Percentiles rank a stretch among this genome's conserved stretches.
Evolutionary conservation across 2,113 vertebrate species (phyloP).

Genomic region (Cyanistes caeruleus): DNA sequence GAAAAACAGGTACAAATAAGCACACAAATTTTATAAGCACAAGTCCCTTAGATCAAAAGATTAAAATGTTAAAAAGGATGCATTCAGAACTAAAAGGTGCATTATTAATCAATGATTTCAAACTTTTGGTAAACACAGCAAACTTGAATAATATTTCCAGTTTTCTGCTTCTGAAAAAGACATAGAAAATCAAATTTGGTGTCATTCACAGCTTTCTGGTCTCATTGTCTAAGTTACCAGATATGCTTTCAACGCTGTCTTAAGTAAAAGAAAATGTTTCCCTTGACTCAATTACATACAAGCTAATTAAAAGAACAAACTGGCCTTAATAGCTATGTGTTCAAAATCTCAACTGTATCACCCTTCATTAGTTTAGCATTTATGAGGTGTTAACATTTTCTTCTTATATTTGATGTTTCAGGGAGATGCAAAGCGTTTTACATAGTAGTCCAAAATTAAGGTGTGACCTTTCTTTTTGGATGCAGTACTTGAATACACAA

Average conservation of each 20-base stretch:
- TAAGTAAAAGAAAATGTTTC: neutral
- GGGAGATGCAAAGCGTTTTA: neutral
- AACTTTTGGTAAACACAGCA: neutral
- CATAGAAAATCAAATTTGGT: neutral
- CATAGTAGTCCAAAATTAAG: neutral
- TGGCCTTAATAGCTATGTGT: neutral
- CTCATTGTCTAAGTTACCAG: neutral
- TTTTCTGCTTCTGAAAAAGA: neutral
- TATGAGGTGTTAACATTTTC: neutral
- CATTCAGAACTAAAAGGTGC: neutral
- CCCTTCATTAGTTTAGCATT: neutral
- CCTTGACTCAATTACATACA: neutral
- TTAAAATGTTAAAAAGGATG: neutral
- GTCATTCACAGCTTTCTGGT: neutral
- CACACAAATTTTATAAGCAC: neutral
- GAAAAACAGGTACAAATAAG: neutral
- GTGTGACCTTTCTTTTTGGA: neutral
- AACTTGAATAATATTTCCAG: neutral
- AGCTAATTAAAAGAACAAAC: constrained; percentile 19
- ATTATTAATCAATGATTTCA: neutral
- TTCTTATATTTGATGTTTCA: neutral
- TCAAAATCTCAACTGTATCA: neutral
- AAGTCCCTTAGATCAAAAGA: neutral
- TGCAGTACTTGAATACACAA: neutral
- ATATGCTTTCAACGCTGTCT: neutral